Conservation (phyloP, 2,888 invertebrate genomes). For the Cacoxenus indagator region DNA sequence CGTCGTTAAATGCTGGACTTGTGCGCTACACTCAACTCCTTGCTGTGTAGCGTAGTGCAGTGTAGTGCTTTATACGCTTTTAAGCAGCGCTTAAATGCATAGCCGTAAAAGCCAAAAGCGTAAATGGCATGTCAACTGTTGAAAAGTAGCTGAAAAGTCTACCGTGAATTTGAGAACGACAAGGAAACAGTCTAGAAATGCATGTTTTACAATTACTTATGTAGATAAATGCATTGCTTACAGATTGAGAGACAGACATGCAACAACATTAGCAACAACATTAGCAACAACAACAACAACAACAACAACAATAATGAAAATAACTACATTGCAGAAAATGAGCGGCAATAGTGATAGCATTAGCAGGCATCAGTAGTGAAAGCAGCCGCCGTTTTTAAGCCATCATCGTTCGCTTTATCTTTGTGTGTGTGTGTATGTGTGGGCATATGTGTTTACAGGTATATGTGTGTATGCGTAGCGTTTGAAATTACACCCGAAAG, state of each 20-base stretch:
- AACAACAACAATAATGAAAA: constrained; percentile 12
- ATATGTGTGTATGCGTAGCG: constrained; percentile 59
- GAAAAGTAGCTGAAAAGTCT: constrained; percentile 37
- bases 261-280: constrained; percentile 29
- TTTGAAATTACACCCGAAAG: constrained; percentile 68
- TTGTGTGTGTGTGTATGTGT: too few species aligned
- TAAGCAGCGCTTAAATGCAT: neutral
- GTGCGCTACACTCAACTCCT: neutral
- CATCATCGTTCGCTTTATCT: constrained; percentile 37
- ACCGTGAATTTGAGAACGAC: constrained; percentile 6
- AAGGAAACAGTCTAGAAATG: constrained; percentile 25
- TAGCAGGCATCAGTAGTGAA: neutral
- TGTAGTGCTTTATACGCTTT: constrained; percentile 3
- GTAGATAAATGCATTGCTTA: neutral
- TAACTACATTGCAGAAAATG: constrained; percentile 10
- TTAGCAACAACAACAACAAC: neutral
- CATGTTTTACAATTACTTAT: constrained; percentile 5
- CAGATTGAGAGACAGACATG: neutral
- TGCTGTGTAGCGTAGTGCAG: neutral
- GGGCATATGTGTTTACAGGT: too few species aligned
- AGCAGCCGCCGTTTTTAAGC: constrained; percentile 23
- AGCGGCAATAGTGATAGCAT: constrained; percentile 24
- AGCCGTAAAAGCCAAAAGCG: constrained; percentile 1
- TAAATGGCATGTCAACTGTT: constrained; percentile 42
- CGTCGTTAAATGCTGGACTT: neutral